A percentile compares a stretch with the other conserved stretches of the same genome.
These are phyloP conservation scores for Caenorhabditis brenneri DNA, from an alignment of 1,140 invertebrate species.

Conservation along the genomic window DNA sequence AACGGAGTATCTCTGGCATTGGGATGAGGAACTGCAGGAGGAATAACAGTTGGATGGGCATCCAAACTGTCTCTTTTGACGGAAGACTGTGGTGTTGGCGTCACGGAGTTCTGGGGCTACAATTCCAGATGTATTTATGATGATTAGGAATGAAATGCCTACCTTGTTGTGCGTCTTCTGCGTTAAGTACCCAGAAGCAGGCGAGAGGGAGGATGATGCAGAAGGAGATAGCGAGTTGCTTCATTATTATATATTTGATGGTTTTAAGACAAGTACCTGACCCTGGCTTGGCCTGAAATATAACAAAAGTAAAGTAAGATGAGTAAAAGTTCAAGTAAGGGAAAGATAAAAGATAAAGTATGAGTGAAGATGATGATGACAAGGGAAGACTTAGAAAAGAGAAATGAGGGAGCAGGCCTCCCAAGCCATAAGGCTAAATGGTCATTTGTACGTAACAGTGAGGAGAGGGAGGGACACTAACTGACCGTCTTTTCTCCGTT, in stretches of 20 bases:
- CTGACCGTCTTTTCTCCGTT: conserved; percentile 2
- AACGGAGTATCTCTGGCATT: conserved; percentile 53
- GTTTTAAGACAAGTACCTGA: conserved; percentile 31
- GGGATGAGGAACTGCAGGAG: conserved; percentile 48
- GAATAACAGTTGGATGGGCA: conserved; percentile 57
- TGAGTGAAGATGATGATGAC: neutral
- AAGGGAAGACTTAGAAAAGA: neutral
- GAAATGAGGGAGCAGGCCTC: neutral
- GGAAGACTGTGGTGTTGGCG: conserved; percentile 49
- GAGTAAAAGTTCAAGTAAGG: neutral
- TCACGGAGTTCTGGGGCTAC: conserved; percentile 48
- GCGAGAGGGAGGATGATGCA: conserved; percentile 48
- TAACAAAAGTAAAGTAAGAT: too few species aligned
- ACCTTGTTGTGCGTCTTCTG: conserved; percentile 50
- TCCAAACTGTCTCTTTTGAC: conserved; percentile 56
- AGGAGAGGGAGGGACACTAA: conserved; percentile 2
- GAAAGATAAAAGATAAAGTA: neutral
- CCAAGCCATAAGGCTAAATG: conserved; percentile 1
- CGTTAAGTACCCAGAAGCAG: conserved; percentile 44
- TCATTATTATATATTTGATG: conserved; percentile 51
- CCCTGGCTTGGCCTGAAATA: conserved; percentile 8
- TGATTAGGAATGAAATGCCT: neutral
- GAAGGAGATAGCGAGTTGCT: conserved; percentile 49
- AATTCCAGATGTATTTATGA: neutral
- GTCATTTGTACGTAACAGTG: conserved; percentile 42